Evolutionary conservation across 23 tunicate genomes (phyloP), one percentile per base, ranked within the genome.

Genomic region (Pegea sp.): DNA sequence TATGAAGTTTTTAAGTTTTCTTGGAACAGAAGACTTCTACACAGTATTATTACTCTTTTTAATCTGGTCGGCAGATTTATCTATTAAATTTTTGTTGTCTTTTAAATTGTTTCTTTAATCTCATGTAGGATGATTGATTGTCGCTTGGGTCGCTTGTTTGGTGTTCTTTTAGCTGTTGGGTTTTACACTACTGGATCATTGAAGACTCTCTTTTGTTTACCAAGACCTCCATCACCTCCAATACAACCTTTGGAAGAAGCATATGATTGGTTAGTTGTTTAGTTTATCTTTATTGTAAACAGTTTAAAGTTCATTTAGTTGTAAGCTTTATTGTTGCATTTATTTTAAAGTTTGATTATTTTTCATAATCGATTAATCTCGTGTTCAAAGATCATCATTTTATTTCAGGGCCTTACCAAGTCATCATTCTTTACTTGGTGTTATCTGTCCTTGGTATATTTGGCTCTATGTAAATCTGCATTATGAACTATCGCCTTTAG

Each of bases 21-120:
- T 91, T 22, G 99, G 99, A 51, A 91, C 99, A 3, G 99, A 91
- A 64, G 99, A 91, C 49, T 91, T 91, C 55, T 91, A 79, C 33
- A 79, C 93, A 43, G 52, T 73, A 2, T 28, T 84, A 21, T 84
- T 84, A 58, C 59, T 84, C 30, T 63, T 69, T 24, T 34, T 74
- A 5, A 34, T 23, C 7, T 84, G 95, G 95, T 76, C 44, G 55
- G 64, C 25, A 0, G 11, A 23, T 56, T 16, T 38, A 38, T 38
- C 11, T 38, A 38, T 11, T 38, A 38, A 38, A 8, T 8, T 16
- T 38, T 38, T 38, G 11, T 38, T 38, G 46, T 38, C 16, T 38
- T 38, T 8, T 38, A 38, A 16, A 38, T 38, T 38, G 11, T 38
- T 11, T 38, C 11, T 38, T 8, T 38, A 8, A 38, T 11, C 46